Evolutionary conservation across 1,140 invertebrate genomes (phyloP).

Genomic region (Psix sp.): DNA sequence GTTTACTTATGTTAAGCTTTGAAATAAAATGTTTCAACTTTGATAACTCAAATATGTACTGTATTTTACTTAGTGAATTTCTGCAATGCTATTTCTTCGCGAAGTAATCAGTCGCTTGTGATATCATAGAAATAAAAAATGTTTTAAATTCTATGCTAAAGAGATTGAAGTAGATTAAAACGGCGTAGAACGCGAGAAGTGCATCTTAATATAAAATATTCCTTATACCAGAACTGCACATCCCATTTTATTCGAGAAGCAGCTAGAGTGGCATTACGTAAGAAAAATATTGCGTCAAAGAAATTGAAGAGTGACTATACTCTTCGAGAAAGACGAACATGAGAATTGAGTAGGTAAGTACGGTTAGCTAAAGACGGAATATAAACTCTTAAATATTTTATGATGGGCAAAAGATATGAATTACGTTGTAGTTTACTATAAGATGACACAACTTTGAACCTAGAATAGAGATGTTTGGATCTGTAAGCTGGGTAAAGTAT

Average conservation of each 20-base stretch:
- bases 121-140: slow-evolving; percentile 6
- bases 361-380: slow-evolving; percentile 50
- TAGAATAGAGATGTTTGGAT: slow-evolving; percentile 19
- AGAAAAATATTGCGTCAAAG: slow-evolving; percentile 51
- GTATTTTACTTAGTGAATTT: no score
- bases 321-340: slow-evolving; percentile 35
- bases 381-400: slow-evolving; percentile 72
- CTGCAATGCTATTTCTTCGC: no score
- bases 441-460: slow-evolving; percentile 42
- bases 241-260: slow-evolving; percentile 31
- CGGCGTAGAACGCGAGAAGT: no score
- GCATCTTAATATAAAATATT: slow-evolving; percentile 42
- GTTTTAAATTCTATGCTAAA: slow-evolving; percentile 26
- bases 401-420: slow-evolving; percentile 67
- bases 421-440: slow-evolving; percentile 60
- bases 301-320: slow-evolving; percentile 49
- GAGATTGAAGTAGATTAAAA: slow-evolving; percentile 43
- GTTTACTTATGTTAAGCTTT: no score
- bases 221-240: slow-evolving; percentile 23
- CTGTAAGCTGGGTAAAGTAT: slow-evolving; percentile 47
- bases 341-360: slow-evolving; percentile 45
- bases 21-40: no score
- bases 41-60: no score
- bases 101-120: slow-evolving; percentile 2
- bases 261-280: slow-evolving; percentile 39